Conservation (phyloP, 2,888 invertebrate genomes). For the Embidobia sp. region DNA sequence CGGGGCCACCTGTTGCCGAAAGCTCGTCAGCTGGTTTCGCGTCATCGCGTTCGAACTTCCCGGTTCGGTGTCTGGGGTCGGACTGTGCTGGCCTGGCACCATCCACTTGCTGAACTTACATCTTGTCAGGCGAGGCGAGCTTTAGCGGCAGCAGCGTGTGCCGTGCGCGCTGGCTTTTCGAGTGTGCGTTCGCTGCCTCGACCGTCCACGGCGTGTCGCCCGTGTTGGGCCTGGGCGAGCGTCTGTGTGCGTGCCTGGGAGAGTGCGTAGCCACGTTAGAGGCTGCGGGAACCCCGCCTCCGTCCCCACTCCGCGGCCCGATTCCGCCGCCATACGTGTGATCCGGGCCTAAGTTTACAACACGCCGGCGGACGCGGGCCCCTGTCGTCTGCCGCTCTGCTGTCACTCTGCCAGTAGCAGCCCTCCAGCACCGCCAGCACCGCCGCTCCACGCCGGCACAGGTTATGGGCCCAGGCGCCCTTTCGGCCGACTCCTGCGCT, state of each 20-base stretch:
- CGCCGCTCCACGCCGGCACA: slow-evolving; percentile 9
- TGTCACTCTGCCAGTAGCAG: slow-evolving; percentile 27
- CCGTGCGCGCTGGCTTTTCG: slow-evolving; percentile 82
- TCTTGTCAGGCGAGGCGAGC: slow-evolving; percentile 81
- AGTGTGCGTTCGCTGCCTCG: slow-evolving; percentile 85
- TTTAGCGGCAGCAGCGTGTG: slow-evolving; percentile 82
- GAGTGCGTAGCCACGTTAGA: slow-evolving; percentile 81
- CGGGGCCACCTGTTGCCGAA: slow-evolving; percentile 16
- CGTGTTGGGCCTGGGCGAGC: slow-evolving; percentile 69
- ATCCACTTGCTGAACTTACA: slow-evolving; percentile 81
- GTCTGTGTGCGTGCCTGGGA: slow-evolving; percentile 80
- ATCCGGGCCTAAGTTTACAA: slow-evolving; percentile 59
- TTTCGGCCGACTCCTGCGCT: too few species aligned
- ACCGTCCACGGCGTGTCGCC: slow-evolving; percentile 62
- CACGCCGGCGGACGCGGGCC: too few species aligned
- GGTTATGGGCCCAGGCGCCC: slow-evolving; percentile 30
- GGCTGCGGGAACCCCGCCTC: slow-evolving; percentile 73
- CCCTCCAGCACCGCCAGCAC: slow-evolving; percentile 4
- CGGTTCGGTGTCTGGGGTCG: slow-evolving; percentile 81
- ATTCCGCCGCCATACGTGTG: slow-evolving; percentile 69
- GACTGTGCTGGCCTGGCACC: slow-evolving; percentile 79
- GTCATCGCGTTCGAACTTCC: slow-evolving; percentile 74
- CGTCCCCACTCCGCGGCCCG: slow-evolving; percentile 66
- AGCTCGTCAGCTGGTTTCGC: slow-evolving; percentile 4
- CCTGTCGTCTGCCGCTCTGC: slow-evolving; percentile 30